Base-by-base conservation (phyloP, 2,888 invertebrate species). In the Ophioninae sp. region DNA sequence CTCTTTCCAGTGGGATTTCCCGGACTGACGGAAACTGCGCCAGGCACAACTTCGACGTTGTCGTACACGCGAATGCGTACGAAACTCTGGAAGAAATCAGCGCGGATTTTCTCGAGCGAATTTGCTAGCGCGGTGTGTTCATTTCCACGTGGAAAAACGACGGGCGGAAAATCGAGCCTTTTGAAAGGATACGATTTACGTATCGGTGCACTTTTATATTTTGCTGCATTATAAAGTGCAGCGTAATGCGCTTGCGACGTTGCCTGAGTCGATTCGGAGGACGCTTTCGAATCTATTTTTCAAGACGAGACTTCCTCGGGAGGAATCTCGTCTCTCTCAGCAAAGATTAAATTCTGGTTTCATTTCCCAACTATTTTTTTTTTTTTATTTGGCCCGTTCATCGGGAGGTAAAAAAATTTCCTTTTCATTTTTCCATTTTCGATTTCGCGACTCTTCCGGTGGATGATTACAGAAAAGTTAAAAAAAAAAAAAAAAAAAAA, bases 201-300 rank as follows among this genome's bases (percentile, higher is more conserved):
- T 78, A 64, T 78, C 78, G 56, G 69, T 77, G 76, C 65, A 80
- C 58, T 77, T 80, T 73, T 76, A 79, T 79, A 20, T 74, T 44
- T 72, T n/a, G 39, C 71, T 20, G 74, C 39, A 44, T 20, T 51
- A 51, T n/a, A 13, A 75, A 17, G 39, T 75, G 39, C 20, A 23
- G 10, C n/a, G 10, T 39, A 61, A 22, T 7, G 30, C 7, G 6
- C 17, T 37, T 51, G 51, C 13, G 6, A 6, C 17, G 17, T 5
- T 3, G 17, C 6, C 51, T 13, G 17, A 51, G 17, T 51, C 51
- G 51, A 13, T 0, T 13, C 51, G 3, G 44, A 44, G 2, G 13
- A 44, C 44, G 44, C 13, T 30, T 30, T 30, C 30, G 30, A 30
- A 30, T 13, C 9, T 30, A n/a, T 22, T 67, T 44, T 61, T 17